Evolutionary conservation across 2,113 vertebrate genomes (phyloP).

Genomic region (Scopus umbretta): DNA sequence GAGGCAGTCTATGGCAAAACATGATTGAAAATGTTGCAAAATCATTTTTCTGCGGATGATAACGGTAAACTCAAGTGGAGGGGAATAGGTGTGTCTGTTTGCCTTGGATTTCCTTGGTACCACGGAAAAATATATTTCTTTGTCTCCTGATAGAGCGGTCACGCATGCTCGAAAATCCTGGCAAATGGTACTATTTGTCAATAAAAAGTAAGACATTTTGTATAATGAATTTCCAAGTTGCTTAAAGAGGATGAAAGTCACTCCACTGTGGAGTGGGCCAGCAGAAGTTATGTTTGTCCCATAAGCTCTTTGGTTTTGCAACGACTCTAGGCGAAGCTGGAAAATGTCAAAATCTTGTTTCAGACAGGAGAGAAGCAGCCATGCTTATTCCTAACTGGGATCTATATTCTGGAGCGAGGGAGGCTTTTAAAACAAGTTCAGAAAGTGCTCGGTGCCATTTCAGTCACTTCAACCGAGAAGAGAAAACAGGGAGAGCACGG

Average conservation of each 20-base stretch:
- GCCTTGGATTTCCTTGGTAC: not conserved
- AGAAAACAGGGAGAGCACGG: too few relatives aligned
- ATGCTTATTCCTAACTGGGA: rapidly evolving
- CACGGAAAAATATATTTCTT: not conserved
- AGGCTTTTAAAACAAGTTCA: not conserved
- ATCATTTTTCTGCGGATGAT: not conserved
- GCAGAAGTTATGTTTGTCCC: not conserved
- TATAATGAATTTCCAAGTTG: not conserved
- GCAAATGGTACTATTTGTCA: not conserved
- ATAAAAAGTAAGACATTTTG: not conserved
- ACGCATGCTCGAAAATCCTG: not conserved
- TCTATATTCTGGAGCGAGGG: not conserved
- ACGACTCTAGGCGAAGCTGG: not conserved
- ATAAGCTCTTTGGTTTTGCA: not conserved
- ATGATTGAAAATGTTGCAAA: not conserved
- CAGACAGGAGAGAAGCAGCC: not conserved
- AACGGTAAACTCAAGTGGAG: too few relatives aligned
- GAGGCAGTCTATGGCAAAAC: not conserved
- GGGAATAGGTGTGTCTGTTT: not conserved
- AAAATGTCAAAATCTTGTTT: not conserved
- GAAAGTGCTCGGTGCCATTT: too few relatives aligned
- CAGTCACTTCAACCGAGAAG: too few relatives aligned
- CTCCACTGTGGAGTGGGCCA: not conserved
- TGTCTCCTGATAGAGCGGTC: not conserved
- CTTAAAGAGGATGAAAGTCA: not conserved